phyloP scores from a whole-genome alignment of 2,888 invertebrate species.

The Eupeodes luniger region DNA sequence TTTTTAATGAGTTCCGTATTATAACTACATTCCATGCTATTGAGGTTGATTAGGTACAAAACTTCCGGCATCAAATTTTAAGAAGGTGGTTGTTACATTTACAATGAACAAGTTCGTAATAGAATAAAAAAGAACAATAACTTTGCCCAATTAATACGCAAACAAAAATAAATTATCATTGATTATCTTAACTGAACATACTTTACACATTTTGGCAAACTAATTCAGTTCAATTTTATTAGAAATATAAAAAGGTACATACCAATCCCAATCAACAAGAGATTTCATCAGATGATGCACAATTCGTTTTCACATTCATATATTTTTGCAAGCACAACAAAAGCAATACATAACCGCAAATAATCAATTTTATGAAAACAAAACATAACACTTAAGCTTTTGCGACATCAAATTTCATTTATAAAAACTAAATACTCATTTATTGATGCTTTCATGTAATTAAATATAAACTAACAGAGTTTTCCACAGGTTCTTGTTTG shows the following conservation, averaged over 20 bases:
- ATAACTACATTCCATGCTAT: too few species aligned
- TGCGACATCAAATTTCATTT: neutral
- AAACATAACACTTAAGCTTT: neutral
- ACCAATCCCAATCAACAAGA: neutral
- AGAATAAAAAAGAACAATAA: too few species aligned
- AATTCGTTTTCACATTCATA: neutral
- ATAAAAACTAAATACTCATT: neutral
- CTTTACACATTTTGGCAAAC: too few species aligned
- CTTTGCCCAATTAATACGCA: too few species aligned
- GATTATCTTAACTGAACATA: too few species aligned
- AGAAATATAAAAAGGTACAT: neutral
- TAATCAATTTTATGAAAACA: neutral
- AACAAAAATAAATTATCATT: too few species aligned
- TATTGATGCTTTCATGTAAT: neutral
- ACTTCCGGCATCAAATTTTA: too few species aligned
- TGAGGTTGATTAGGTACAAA: too few species aligned
- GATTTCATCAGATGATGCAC: conserved; percentile 1
- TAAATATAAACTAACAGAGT: neutral
- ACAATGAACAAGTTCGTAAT: too few species aligned
- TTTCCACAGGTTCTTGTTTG: neutral
- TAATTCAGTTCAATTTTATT: neutral
- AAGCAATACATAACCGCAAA: neutral
- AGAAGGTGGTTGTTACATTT: too few species aligned
- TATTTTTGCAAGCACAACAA: neutral
- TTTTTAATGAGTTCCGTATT: too few species aligned